A percentile compares a stretch with the other conserved stretches of the same genome.
These are phyloP conservation scores for Cecidostiba fungosa DNA, from an alignment of 2,888 invertebrate species.

Conservation along the genomic window DNA sequence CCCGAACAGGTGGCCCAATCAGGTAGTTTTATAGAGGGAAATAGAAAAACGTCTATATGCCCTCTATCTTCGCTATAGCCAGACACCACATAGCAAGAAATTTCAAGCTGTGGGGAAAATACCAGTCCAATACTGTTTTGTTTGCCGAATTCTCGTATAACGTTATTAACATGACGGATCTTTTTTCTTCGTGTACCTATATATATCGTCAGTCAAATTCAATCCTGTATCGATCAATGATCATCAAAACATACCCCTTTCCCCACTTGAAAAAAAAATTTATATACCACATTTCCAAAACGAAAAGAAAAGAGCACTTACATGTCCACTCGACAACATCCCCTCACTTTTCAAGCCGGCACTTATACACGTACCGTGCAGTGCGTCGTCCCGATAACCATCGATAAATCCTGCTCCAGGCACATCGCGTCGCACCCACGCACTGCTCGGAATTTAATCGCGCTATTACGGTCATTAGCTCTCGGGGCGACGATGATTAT, in stretches of 20 bases:
- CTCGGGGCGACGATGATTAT: slow-evolving; percentile 60
- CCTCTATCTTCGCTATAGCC: too few relatives aligned
- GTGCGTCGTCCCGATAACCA: slow-evolving; percentile 36
- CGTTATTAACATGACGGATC: too few relatives aligned
- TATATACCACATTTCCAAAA: neutral
- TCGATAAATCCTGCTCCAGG: slow-evolving; percentile 50
- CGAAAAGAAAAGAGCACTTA: neutral
- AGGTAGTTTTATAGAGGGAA: too few relatives aligned
- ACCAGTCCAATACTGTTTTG: too few relatives aligned
- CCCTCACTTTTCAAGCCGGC: neutral
- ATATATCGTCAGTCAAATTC: too few relatives aligned
- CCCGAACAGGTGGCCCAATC: too few relatives aligned
- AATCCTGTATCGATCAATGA: too few relatives aligned
- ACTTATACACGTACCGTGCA: neutral
- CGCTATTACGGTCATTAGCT: slow-evolving; percentile 58
- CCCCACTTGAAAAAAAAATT: neutral
- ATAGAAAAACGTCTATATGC: too few relatives aligned
- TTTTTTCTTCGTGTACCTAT: too few relatives aligned
- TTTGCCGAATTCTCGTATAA: too few relatives aligned
- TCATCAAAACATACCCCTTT: neutral
- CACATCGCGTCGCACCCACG: slow-evolving; percentile 40
- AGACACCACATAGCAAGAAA: too few relatives aligned
- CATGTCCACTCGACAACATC: neutral
- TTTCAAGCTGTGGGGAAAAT: too few relatives aligned
- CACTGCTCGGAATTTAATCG: slow-evolving; percentile 52